These are phyloP conservation scores for Aurelia sp. DNA, from an alignment of 30 jellyfish, hydroid and myxozoan genomes.

Conservation along the genomic window DNA sequence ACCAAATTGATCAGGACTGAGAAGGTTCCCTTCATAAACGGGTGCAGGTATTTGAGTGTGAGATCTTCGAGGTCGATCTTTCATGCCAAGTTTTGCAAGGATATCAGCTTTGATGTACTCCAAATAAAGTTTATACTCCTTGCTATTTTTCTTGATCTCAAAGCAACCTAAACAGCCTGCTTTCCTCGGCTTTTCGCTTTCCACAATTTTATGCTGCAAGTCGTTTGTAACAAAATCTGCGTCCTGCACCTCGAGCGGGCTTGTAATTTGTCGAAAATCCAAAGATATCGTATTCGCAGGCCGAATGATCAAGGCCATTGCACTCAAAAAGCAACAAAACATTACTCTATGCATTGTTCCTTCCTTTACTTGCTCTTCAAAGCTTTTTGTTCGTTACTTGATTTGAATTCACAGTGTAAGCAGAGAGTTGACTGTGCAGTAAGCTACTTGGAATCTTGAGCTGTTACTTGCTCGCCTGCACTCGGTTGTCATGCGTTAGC, in stretches of 20 bases:
- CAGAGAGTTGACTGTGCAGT: constrained; percentile 24
- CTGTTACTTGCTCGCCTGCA: neutral
- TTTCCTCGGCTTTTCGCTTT: constrained; percentile 11
- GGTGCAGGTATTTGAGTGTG: constrained; percentile 74
- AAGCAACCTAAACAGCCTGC: constrained; percentile 71
- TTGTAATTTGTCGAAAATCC: constrained; percentile 42
- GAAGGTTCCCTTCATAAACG: constrained; percentile 46
- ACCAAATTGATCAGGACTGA: constrained; percentile 32
- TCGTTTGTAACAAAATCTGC: constrained; percentile 20
- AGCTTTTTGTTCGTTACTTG: too few relatives aligned
- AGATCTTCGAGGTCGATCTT: constrained; percentile 66
- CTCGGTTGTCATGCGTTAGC: constrained; percentile 10
- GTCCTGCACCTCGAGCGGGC: constrained; percentile 5
- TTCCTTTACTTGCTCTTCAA: neutral
- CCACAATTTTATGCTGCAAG: constrained; percentile 23
- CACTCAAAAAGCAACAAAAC: constrained; percentile 14
- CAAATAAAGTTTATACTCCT: constrained; percentile 57
- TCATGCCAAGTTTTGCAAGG: constrained; percentile 74
- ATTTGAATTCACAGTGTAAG: neutral
- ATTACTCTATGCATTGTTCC: constrained; percentile 13
- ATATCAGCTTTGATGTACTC: constrained; percentile 77
- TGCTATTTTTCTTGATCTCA: constrained; percentile 47
- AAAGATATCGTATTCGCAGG: constrained; percentile 30
- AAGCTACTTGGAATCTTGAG: constrained; percentile 4
- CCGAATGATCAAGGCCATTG: constrained; percentile 21